Evolutionary conservation across 2,797 vertebrate species (phyloP), one percentile per base, ranked within the genome.

Genomic region (Sebastolobus alascanus): DNA sequence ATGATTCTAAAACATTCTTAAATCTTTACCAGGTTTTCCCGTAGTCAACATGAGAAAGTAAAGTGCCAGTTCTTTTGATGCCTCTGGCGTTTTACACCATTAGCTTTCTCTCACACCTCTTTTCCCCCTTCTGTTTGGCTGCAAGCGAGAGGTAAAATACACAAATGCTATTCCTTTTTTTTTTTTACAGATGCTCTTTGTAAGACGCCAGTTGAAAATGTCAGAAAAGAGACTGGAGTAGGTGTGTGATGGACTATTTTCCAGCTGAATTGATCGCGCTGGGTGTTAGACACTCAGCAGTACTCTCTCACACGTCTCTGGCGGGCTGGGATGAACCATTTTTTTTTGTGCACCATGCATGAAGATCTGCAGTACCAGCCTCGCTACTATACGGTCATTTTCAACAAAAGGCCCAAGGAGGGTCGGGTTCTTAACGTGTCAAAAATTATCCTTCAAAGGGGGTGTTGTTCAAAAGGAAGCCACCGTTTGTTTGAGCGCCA

Each of bases 211-310:
- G 70, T 75, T 31, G 35, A 84, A 71, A 75, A 58, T 22, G 68
- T 55, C 56, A 58, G 64, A 59, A 73, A 70, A 59, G 72, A 59
- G 55, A 80, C 37, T n/a, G 1, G 52, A 71, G 73, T 52, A 75
- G 76, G 61, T 82, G 68, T 84, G 80, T 78, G 78, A 87, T 73
- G 75, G 77, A 83, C 67, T 79, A 66, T 87, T 89, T 87, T 89
- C 74, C 68, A 80, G 77, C 46, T 75, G 73, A 86, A 84, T 81
- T 89, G 79, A 87, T 83, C 12, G 3, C 2, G 13, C 60, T 56
- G 72, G 66, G 38, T 82, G 72, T 84, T 66, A 65, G 80, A 81
- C 77, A 66, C 79, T 82, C 33, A 77, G 38, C 56, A 27, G 22
- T 37, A 12, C 52, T 70, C 55, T 68, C 65, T 81, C 56, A 64